Percentiles rank a stretch among this genome's conserved stretches.
phyloP scores from a whole-genome alignment of 1,140 invertebrate genomes.

The Calliopsis andreniformis region DNA sequence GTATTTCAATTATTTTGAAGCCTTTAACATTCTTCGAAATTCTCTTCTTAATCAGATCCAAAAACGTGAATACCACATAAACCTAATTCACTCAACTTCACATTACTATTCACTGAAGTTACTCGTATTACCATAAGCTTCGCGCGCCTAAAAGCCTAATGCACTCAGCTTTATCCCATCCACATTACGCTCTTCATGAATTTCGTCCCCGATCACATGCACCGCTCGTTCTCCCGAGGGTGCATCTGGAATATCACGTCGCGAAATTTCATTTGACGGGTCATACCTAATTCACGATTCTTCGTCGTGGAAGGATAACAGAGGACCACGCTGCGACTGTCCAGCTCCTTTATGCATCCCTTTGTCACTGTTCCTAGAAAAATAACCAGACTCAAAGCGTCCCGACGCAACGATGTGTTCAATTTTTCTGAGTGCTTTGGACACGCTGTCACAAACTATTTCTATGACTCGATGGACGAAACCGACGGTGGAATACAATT shows the following conservation, averaged over 20 bases:
- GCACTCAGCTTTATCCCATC: neutral
- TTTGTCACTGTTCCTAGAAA: conserved; percentile 11
- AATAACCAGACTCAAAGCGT: neutral
- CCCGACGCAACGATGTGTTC: neutral
- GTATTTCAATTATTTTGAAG: too few species aligned
- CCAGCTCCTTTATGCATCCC: neutral
- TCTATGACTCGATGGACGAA: conserved; percentile 12
- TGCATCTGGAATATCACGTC: neutral
- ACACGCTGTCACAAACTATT: neutral
- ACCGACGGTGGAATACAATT: conserved; percentile 1
- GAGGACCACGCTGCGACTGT: too few species aligned
- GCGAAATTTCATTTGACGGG: conserved; percentile 31
- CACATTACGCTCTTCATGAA: conserved; percentile 15
- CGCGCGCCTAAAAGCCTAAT: neutral
- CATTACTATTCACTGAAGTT: too few species aligned
- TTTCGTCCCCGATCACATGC: neutral
- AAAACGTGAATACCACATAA: too few species aligned
- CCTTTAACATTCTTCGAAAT: too few species aligned
- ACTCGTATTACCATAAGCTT: too few species aligned
- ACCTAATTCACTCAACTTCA: too few species aligned
- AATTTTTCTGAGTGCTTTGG: neutral
- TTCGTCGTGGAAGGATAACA: too few species aligned
- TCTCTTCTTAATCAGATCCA: too few species aligned
- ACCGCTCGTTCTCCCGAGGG: neutral
- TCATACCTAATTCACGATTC: conserved; percentile 41